Evolutionary conservation across 2,888 invertebrate genomes (phyloP).

Genomic region (Ornithoptera alexandrae): DNA sequence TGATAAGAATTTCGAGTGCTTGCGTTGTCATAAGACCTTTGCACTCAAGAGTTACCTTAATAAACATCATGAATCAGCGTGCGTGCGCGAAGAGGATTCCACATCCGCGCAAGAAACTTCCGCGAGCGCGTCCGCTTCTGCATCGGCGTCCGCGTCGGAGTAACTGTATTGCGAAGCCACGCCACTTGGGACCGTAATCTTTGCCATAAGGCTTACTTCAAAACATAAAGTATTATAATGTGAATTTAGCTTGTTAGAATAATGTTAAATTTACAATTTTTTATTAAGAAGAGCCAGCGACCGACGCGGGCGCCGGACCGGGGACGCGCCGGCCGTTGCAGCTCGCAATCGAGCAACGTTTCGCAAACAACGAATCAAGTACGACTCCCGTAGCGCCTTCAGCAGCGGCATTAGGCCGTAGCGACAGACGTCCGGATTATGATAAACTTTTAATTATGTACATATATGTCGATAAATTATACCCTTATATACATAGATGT

Average conservation of each 20-base stretch:
- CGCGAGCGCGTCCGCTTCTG: slow-evolving; percentile 38
- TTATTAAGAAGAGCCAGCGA: slow-evolving; percentile 52
- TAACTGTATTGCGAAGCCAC: slow-evolving; percentile 41
- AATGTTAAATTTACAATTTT: slow-evolving; percentile 69
- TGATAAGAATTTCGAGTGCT: slow-evolving; percentile 94
- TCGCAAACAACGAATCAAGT: slow-evolving; percentile 80
- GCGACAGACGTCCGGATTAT: slow-evolving; percentile 72
- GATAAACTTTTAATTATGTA: slow-evolving; percentile 64
- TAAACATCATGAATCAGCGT: slow-evolving; percentile 97
- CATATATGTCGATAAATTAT: slow-evolving; percentile 75
- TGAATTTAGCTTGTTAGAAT: slow-evolving; percentile 76
- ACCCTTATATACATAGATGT: slow-evolving; percentile 78
- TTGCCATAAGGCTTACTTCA: slow-evolving; percentile 63
- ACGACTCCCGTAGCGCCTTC: slow-evolving; percentile 71
- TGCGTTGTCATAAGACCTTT: slow-evolving; percentile 94
- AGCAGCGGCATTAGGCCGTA: slow-evolving; percentile 60
- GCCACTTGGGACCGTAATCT: slow-evolving; percentile 72
- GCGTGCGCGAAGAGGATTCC: slow-evolving; percentile 84
- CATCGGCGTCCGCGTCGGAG: slow-evolving; percentile 46
- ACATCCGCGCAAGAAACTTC: slow-evolving; percentile 46
- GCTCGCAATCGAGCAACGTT: slow-evolving; percentile 75
- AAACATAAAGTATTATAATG: slow-evolving; percentile 75
- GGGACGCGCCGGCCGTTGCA: slow-evolving; percentile 46
- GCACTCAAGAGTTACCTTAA: slow-evolving; percentile 97
- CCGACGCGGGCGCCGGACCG: slow-evolving; percentile 41